Percentiles rank a stretch among this genome's conserved stretches.
phyloP scores from a whole-genome alignment of 2,113 vertebrate genomes.

The Ivindomyrus marchei region DNA sequence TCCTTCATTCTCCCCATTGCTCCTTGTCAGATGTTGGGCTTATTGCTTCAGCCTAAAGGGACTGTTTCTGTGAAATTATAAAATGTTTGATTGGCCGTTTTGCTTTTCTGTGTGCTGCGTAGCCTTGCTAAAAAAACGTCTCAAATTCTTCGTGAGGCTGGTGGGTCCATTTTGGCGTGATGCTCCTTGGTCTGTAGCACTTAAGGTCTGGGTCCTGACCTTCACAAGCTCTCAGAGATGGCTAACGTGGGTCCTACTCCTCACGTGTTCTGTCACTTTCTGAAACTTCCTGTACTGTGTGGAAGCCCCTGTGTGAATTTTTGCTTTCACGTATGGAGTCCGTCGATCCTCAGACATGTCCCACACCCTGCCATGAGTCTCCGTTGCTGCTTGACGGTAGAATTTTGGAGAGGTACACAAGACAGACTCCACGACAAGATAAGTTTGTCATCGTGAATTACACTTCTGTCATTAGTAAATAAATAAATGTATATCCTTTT shows the following conservation, averaged over 20 bases:
- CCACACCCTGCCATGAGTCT: not conserved
- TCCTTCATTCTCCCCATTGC: not conserved
- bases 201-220: constrained; percentile 16
- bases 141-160: constrained; percentile 22
- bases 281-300: not conserved
- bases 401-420: not conserved
- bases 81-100: constrained; percentile 31
- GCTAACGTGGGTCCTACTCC: not conserved
- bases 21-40: not conserved
- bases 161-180: constrained; percentile 24
- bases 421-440: not conserved
- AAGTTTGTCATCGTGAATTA: not conserved
- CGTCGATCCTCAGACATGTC: not conserved
- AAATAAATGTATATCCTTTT: not conserved
- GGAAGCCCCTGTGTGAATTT: not conserved
- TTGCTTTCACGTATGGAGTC: not conserved
- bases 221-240: constrained; percentile 19
- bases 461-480: not conserved
- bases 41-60: constrained; percentile 33
- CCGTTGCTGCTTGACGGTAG: not conserved
- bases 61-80: constrained; percentile 23
- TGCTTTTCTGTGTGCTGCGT: not conserved
- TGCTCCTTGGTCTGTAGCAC: constrained; percentile 27
- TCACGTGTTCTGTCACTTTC: not conserved
- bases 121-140: constrained; percentile 14